These are phyloP conservation scores for Lophochroa leadbeateri DNA, from an alignment of 2,113 vertebrate species.

Conservation along the genomic window DNA sequence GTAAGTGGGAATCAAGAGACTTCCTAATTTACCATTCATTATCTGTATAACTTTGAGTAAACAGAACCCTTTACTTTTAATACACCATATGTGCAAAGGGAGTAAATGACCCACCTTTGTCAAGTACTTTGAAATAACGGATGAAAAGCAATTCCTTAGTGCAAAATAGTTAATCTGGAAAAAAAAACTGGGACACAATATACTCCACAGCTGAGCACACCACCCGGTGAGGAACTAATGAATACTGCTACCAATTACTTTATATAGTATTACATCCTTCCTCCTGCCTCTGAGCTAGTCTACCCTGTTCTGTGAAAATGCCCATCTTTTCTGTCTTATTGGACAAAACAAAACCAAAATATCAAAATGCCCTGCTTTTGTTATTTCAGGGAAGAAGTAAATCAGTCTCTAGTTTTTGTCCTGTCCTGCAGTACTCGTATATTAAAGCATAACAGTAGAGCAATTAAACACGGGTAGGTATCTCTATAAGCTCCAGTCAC, in stretches of 20 bases:
- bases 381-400: neutral
- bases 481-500: conserved; percentile 6
- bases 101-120: neutral
- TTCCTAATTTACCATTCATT: neutral
- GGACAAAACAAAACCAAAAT: neutral
- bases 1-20: neutral
- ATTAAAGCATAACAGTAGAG: neutral
- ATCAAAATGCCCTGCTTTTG: neutral
- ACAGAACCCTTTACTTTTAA: neutral
- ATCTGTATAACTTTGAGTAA: neutral
- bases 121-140: neutral
- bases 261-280: neutral
- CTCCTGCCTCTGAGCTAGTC: neutral
- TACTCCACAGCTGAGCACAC: neutral
- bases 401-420: neutral
- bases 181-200: neutral
- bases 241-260: neutral
- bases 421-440: neutral
- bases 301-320: neutral
- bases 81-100: neutral
- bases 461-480: conserved; percentile 26
- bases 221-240: neutral
- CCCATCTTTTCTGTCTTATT: neutral
- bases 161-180: neutral
- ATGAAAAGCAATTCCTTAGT: neutral